phyloP scores from a whole-genome alignment of 1,140 invertebrate genomes.

The Stenopsyche tienmushanensis region DNA sequence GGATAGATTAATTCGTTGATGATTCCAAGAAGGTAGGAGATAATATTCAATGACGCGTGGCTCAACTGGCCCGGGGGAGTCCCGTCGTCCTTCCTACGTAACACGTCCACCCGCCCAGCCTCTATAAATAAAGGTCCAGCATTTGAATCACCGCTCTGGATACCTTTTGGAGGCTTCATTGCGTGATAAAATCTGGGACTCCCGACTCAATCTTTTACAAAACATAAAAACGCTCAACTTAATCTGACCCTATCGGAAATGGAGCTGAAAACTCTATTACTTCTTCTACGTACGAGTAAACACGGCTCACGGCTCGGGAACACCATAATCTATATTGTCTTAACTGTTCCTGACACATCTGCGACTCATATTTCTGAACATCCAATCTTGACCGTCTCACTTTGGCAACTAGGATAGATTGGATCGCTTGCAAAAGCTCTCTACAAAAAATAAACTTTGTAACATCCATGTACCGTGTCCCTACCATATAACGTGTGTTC shows the following conservation, averaged over 20 bases:
- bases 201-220: conserved; percentile 35
- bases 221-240: conserved; percentile 37
- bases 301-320: background rate
- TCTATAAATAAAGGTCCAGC: background rate
- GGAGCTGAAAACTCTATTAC: conserved; percentile 29
- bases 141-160: no score
- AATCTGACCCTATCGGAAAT: conserved; percentile 36
- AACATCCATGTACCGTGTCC: no score
- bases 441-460: no score
- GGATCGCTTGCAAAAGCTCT: no score
- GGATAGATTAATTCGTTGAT: background rate
- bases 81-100: background rate
- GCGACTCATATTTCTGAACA: background rate
- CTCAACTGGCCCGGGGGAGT: background rate
- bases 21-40: background rate
- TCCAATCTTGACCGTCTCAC: no score
- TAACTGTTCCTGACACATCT: background rate
- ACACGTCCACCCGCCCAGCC: background rate
- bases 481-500: no score
- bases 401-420: no score
- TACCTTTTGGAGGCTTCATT: conserved; percentile 15
- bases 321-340: background rate
- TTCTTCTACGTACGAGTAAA: conserved; percentile 12
- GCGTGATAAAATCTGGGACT: conserved; percentile 33
- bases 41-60: conserved; percentile 4